Conservation (phyloP, 2,113 vertebrate genomes). For the Corythornis vintsioides region DNA sequence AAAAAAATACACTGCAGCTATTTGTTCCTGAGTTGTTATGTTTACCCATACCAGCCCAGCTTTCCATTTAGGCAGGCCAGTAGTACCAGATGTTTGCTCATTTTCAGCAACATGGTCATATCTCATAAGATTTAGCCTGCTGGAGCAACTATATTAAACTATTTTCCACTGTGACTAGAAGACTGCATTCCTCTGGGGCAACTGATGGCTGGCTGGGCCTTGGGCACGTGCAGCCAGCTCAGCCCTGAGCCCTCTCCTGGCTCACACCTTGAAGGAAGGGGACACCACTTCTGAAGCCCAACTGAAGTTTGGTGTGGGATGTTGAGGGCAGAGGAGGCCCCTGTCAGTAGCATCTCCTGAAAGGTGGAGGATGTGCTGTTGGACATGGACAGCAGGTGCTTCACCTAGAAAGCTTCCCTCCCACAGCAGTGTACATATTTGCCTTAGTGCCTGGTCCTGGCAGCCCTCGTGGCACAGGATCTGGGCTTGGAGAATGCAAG, state of each 20-base stretch:
- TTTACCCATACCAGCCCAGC: constrained; percentile 57
- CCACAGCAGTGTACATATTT: background rate
- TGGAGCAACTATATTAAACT: constrained; percentile 63
- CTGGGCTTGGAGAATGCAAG: background rate
- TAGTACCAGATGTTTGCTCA: constrained; percentile 62
- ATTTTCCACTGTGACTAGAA: constrained; percentile 74
- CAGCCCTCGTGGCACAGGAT: background rate
- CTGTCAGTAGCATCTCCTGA: background rate
- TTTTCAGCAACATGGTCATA: constrained; percentile 53
- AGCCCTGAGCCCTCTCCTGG: background rate
- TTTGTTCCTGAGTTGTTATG: constrained; percentile 53
- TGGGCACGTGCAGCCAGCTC: rapidly evolving
- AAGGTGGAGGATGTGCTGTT: background rate
- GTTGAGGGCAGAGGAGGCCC: background rate
- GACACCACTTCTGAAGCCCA: background rate
- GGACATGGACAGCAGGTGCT: background rate
- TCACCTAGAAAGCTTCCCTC: background rate
- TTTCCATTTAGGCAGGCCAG: constrained; percentile 48
- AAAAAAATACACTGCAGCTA: background rate
- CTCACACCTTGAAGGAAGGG: background rate
- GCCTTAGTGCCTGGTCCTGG: background rate
- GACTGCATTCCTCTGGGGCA: background rate
- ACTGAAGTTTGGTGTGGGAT: background rate
- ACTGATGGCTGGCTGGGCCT: background rate
- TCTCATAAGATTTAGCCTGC: constrained; percentile 66